Conservation (phyloP, 1,140 invertebrate genomes). For the Zaprionus ornatus region DNA sequence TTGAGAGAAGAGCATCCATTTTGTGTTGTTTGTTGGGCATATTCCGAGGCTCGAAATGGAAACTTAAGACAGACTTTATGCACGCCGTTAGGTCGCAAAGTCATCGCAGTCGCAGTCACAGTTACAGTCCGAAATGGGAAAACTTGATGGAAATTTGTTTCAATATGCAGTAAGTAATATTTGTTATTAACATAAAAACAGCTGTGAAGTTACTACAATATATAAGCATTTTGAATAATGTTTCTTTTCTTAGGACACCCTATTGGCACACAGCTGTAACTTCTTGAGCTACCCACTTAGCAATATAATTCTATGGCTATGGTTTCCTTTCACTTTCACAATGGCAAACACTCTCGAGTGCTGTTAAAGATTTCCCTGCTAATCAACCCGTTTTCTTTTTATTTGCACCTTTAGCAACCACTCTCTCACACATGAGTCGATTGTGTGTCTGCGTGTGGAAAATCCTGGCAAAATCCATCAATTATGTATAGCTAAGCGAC, state of each 20-base stretch:
- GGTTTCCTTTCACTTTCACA: neutral
- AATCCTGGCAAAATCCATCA: constrained; percentile 8
- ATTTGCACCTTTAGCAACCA: constrained; percentile 20
- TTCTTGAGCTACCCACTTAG: no score
- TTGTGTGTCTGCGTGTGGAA: neutral
- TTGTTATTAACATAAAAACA: no score
- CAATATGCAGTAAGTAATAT: constrained; percentile 6
- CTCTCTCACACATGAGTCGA: neutral
- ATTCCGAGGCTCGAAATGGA: constrained; percentile 22
- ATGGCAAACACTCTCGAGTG: neutral
- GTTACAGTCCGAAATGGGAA: no score
- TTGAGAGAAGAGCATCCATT: constrained; percentile 61
- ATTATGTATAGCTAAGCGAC: constrained; percentile 2
- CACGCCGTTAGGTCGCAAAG: neutral
- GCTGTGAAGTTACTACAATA: no score
- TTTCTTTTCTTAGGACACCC: no score
- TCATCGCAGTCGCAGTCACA: neutral
- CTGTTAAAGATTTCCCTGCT: neutral
- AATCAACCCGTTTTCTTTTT: neutral
- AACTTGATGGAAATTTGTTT: constrained; percentile 2
- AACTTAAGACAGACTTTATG: constrained; percentile 24
- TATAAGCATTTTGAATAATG: no score
- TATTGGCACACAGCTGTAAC: no score
- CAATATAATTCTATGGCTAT: neutral
- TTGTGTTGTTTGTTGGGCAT: constrained; percentile 36